Base-by-base conservation (phyloP, 37 sponge, comb jelly and placozoan genomes). In the Ianthella basta region DNA sequence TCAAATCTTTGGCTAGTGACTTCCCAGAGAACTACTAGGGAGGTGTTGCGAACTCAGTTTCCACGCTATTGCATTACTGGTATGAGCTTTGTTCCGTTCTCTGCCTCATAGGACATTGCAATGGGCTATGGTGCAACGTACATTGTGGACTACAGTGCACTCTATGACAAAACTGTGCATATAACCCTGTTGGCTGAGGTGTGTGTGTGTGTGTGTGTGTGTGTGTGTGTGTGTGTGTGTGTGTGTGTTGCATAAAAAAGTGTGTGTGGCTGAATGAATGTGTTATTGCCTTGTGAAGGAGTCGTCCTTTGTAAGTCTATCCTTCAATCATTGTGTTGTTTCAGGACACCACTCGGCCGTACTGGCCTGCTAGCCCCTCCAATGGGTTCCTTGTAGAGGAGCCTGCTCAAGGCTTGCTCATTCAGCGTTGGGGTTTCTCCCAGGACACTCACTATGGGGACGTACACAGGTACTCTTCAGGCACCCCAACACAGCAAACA, bases 321-420 rank as follows among this genome's bases (percentile, higher is more conserved):
- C 5, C 27, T 18, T 6, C 32, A 18, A 34, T 12, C 10, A 12
- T 61, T n/a, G 29, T 70, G 36, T n/a, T 70, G 72, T 70, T 30
- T 10, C 75, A 95, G 92, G 97, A 97, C 34, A 91, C 39, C 21
- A 80, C 95, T 24, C 79, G 95, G 0, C 87, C 89, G 24, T 94
- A 88, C 79, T 97, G 97, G 97, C 97, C 97, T 0, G 86, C 95
- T 32, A 92, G 95, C 80, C 95, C 97, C 15, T 94, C 97, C 20
- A 97, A 94, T 80, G 97, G 97, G 18, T 67, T 63, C 27, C 65
- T 94, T 4, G 88, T 89, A 0, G 89, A 87, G 37, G 90, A 93
- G 59, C 54, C 65, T 6, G 80, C 67, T 6, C 59, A 80, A 36
- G 79, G 61, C 18, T 54, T 96, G 40, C 89, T 66, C 55, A 84